A percentile compares a stretch with the other conserved stretches of the same genome.
These are phyloP conservation scores for Chrysochloris asiatica DNA, from an alignment of 2,113 vertebrate species.

Conservation along the genomic window DNA sequence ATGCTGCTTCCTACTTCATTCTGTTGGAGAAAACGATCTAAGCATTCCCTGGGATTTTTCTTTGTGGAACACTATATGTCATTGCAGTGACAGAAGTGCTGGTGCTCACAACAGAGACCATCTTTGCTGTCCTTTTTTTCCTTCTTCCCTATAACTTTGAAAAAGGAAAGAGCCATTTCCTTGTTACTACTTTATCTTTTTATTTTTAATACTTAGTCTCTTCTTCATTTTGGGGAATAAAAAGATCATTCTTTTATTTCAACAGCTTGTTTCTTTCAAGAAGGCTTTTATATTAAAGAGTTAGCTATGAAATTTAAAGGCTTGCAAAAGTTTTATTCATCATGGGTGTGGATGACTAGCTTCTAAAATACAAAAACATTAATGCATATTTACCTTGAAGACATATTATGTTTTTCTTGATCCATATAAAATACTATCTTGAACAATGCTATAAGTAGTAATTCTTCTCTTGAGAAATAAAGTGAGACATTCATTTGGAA, in stretches of 20 bases:
- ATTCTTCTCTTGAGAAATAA: conserved; percentile 35
- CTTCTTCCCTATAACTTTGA: not conserved
- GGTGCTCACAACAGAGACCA: not conserved
- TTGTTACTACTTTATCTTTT: no score
- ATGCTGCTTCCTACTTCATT: not conserved
- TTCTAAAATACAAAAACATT: conserved; percentile 49
- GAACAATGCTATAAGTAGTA: not conserved
- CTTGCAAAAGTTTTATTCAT: conserved; percentile 21
- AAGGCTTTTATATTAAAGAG: conserved; percentile 22
- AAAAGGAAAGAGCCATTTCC: not conserved
- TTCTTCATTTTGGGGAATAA: not conserved
- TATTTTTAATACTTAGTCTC: not conserved
- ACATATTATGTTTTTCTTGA: not conserved
- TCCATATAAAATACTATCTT: not conserved
- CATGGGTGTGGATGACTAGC: not conserved
- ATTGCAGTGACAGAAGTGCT: not conserved
- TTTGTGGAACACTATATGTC: not conserved
- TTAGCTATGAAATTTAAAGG: not conserved
- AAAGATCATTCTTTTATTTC: not conserved
- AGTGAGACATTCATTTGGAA: conserved; percentile 30
- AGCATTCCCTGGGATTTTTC: not conserved
- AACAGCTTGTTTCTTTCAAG: not conserved
- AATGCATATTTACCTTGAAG: not conserved
- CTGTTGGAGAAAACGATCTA: not conserved
- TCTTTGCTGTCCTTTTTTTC: no score